Percentiles rank a stretch among this genome's conserved stretches.
These are phyloP conservation scores for Ornithoptera alexandrae DNA, from an alignment of 2,888 invertebrate species.

Conservation along the genomic window DNA sequence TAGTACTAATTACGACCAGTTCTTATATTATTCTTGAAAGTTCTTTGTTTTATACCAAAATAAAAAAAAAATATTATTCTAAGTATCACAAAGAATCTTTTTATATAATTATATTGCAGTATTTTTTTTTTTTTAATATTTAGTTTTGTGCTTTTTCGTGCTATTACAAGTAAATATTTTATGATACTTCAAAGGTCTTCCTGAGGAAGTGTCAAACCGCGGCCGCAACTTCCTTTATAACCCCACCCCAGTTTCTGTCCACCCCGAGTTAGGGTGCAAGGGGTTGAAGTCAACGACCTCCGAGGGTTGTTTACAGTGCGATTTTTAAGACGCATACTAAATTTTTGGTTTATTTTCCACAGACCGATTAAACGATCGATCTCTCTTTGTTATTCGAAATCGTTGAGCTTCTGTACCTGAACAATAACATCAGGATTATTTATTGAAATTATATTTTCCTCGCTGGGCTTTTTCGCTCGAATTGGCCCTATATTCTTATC, in stretches of 20 bases:
- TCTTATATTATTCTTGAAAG: too few species aligned
- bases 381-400: slow-evolving; percentile 40
- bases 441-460: not conserved
- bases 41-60: too few species aligned
- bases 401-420: slow-evolving; percentile 28
- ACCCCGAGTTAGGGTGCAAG: slow-evolving; percentile 49
- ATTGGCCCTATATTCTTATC: too few species aligned
- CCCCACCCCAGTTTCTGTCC: slow-evolving; percentile 42
- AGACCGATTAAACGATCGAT: slow-evolving; percentile 59
- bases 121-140: not conserved
- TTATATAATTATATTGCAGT: not conserved
- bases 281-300: slow-evolving; percentile 64
- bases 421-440: not conserved
- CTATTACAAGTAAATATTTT: slow-evolving; percentile 45
- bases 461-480: too few species aligned
- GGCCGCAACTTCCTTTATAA: slow-evolving; percentile 64
- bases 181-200: slow-evolving; percentile 73
- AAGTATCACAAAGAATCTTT: too few species aligned
- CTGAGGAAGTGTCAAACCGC: slow-evolving; percentile 78
- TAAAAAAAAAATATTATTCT: too few species aligned
- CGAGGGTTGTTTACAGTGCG: slow-evolving; percentile 67
- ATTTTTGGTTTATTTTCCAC: slow-evolving; percentile 61
- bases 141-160: not conserved
- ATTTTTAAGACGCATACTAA: slow-evolving; percentile 72
- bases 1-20: too few species aligned